These are phyloP conservation scores for Idaea biselata DNA, from an alignment of 2,888 invertebrate genomes.

Conservation along the genomic window DNA sequence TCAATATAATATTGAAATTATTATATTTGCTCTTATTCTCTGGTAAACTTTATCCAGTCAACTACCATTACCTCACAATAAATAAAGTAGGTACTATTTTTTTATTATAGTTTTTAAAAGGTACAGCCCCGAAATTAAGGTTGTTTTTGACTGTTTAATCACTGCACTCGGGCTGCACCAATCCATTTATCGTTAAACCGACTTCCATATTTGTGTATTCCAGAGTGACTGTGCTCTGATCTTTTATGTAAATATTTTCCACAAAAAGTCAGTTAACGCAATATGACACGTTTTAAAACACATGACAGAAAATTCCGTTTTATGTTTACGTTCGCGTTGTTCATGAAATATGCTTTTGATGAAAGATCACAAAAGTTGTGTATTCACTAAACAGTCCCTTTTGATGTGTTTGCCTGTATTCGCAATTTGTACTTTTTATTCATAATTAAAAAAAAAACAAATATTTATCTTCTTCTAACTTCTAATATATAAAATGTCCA, in stretches of 20 bases:
- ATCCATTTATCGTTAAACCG: not conserved
- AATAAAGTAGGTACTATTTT: no score
- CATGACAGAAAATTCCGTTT: not conserved
- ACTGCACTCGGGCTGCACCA: no score
- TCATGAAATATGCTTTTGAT: not conserved
- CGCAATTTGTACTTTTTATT: no score
- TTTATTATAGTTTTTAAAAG: no score
- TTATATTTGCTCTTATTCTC: no score
- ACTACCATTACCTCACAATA: no score
- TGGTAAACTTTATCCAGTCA: no score
- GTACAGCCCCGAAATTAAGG: not conserved
- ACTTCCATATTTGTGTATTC: not conserved
- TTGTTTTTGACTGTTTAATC: not conserved
- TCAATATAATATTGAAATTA: not conserved
- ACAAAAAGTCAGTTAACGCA: not conserved
- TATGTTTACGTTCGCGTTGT: not conserved
- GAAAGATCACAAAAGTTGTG: not conserved
- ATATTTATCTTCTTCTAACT: no score
- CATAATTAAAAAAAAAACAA: no score
- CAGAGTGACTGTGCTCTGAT: not conserved
- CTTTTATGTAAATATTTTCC: not conserved
- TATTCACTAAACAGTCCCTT: not conserved
- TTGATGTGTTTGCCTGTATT: no score
- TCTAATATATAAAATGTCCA: no score
- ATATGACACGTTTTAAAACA: not conserved